Conservation (phyloP, 2,888 invertebrate genomes). For the Tipula unca region DNA sequence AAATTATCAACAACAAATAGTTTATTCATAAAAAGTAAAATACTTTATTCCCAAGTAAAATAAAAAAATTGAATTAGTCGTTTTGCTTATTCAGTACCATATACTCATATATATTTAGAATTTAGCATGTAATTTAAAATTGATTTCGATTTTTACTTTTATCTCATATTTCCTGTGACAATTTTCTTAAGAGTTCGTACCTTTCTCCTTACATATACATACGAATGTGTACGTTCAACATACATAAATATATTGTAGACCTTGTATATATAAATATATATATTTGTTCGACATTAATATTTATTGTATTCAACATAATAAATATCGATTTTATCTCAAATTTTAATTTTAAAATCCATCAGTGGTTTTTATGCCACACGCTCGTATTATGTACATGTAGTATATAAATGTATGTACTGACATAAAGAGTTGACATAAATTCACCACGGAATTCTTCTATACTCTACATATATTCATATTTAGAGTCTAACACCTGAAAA, state of each 20-base stretch:
- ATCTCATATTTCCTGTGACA: neutral
- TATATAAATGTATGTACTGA: neutral
- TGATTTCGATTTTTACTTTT: neutral
- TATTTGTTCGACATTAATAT: neutral
- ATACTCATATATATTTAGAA: neutral
- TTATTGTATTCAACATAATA: neutral
- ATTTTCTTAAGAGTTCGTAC: neutral
- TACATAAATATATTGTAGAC: neutral
- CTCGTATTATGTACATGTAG: neutral
- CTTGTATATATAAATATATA: neutral
- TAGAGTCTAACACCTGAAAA: neutral
- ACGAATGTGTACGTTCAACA: neutral
- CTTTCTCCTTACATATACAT: neutral
- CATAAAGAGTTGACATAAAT: neutral
- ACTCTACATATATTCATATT: neutral
- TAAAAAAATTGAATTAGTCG: no score
- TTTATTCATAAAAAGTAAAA: no score
- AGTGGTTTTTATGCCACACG: neutral
- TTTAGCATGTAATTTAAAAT: neutral
- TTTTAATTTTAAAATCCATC: neutral
- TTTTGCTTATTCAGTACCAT: no score
- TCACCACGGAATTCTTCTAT: neutral
- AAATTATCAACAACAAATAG: no score
- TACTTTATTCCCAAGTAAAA: no score
- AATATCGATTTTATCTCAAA: conserved; percentile 2